Conservation (phyloP, 1,140 invertebrate genomes). For the Lysiphlebus fabarum region DNA sequence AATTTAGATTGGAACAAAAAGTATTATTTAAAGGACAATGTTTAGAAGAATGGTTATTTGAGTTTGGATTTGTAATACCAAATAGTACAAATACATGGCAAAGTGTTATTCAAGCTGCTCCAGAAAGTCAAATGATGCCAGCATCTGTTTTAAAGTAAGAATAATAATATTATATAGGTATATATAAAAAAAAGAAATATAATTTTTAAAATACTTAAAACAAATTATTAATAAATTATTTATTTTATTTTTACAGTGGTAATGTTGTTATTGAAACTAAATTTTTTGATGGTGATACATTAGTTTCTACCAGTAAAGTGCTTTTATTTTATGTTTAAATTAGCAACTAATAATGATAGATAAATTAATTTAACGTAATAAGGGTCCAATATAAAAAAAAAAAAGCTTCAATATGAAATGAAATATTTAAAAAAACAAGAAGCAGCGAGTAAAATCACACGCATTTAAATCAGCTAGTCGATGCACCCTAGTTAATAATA, state of each 20-base stretch:
- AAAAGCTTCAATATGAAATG: no score
- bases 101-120: slow-evolving; percentile 95
- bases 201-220: background rate
- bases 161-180: slow-evolving; percentile 14
- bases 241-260: slow-evolving; percentile 72
- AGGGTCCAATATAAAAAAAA: no score
- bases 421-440: no score
- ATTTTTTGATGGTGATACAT: slow-evolving; percentile 94
- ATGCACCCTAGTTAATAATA: no score
- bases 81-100: slow-evolving; percentile 99
- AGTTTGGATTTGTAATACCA: slow-evolving; percentile 98
- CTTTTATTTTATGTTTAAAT: slow-evolving; percentile 89
- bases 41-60: slow-evolving; percentile 97
- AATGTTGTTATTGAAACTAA: slow-evolving; percentile 98
- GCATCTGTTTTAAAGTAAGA: slow-evolving; percentile 90
- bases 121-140: slow-evolving; percentile 99
- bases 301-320: slow-evolving; percentile 93
- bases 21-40: slow-evolving; percentile 78
- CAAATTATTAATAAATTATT: slow-evolving; percentile 21
- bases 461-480: no score
- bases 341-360: no score
- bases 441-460: no score
- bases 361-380: no score
- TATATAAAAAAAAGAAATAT: slow-evolving; percentile 11
- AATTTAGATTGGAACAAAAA: slow-evolving; percentile 95